These are phyloP conservation scores for Autographa gamma DNA, from an alignment of 2,888 invertebrate species.

Conservation along the genomic window DNA sequence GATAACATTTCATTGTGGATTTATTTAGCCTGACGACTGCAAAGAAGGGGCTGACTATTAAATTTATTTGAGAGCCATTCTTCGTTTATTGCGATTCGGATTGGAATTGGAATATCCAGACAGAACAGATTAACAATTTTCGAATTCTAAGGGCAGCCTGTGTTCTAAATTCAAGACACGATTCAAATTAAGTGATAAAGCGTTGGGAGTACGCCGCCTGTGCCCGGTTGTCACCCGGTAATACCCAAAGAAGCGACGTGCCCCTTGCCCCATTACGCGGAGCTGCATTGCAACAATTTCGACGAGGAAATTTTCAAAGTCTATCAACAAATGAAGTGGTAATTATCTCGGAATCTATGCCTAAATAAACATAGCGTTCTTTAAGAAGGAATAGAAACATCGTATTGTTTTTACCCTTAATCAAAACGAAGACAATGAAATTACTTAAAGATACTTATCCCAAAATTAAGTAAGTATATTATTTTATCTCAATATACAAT, in stretches of 20 bases:
- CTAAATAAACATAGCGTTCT: slow-evolving; percentile 30
- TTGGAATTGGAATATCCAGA: slow-evolving; percentile 63
- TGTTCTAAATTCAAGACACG: slow-evolving; percentile 81
- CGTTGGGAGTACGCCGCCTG: slow-evolving; percentile 74
- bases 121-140: slow-evolving; percentile 70
- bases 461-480: background rate
- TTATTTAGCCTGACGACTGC: slow-evolving; percentile 60
- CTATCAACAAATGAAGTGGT: slow-evolving; percentile 48
- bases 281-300: slow-evolving; percentile 62
- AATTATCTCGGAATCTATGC: slow-evolving; percentile 44
- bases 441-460: background rate
- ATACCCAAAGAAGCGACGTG: slow-evolving; percentile 72
- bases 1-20: slow-evolving; percentile 55
- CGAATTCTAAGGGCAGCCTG: slow-evolving; percentile 66
- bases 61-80: slow-evolving; percentile 60
- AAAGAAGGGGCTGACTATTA: slow-evolving; percentile 57
- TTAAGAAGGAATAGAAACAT: slow-evolving; percentile 40
- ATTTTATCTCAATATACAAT: background rate
- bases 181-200: slow-evolving; percentile 87
- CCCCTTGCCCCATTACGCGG: slow-evolving; percentile 60
- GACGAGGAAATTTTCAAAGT: slow-evolving; percentile 47
- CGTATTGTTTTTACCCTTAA: slow-evolving; percentile 20
- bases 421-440: slow-evolving; percentile 14
- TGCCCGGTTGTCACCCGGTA: slow-evolving; percentile 75
- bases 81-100: slow-evolving; percentile 61